Percentiles rank a stretch among this genome's conserved stretches.
These are phyloP conservation scores for Chorisops tibialis DNA, from an alignment of 2,888 invertebrate species.

Conservation along the genomic window DNA sequence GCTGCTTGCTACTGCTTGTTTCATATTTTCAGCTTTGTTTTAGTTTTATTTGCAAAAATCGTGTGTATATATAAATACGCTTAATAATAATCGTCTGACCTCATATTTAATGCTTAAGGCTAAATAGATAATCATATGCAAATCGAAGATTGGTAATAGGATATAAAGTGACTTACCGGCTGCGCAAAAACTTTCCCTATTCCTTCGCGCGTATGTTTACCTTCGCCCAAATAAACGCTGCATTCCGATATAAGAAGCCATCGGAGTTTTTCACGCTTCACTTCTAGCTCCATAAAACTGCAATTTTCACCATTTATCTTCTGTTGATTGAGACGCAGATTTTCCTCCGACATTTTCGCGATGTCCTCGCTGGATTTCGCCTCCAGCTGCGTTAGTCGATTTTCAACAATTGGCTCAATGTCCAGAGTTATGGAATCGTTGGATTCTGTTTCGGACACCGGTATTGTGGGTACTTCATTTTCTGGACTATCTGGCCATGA, in stretches of 20 bases:
- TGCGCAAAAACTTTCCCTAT: slow-evolving; percentile 49
- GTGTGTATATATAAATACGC: too few species aligned
- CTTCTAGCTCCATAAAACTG: slow-evolving; percentile 52
- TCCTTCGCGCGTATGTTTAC: slow-evolving; percentile 50
- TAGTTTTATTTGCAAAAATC: too few species aligned
- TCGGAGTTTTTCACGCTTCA: slow-evolving; percentile 50
- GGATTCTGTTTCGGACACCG: neutral
- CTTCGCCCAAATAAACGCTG: slow-evolving; percentile 50
- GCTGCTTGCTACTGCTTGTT: too few species aligned
- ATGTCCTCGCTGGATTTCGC: neutral
- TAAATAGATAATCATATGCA: too few species aligned
- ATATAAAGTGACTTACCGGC: slow-evolving; percentile 43
- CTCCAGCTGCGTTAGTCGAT: too few species aligned
- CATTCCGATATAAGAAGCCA: slow-evolving; percentile 53
- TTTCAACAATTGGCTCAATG: neutral
- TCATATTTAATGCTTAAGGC: too few species aligned
- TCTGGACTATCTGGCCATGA: neutral
- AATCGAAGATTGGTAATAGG: neutral
- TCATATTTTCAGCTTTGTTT: too few species aligned
- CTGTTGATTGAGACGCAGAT: neutral
- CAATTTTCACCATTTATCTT: slow-evolving; percentile 38
- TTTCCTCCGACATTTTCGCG: slow-evolving; percentile 8
- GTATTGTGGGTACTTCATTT: neutral
- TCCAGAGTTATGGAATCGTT: neutral
- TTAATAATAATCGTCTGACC: too few species aligned